Percentiles rank a stretch among this genome's conserved stretches.
Evolutionary conservation across 2,113 vertebrate species (phyloP).

Genomic region (Pogona vitticeps): DNA sequence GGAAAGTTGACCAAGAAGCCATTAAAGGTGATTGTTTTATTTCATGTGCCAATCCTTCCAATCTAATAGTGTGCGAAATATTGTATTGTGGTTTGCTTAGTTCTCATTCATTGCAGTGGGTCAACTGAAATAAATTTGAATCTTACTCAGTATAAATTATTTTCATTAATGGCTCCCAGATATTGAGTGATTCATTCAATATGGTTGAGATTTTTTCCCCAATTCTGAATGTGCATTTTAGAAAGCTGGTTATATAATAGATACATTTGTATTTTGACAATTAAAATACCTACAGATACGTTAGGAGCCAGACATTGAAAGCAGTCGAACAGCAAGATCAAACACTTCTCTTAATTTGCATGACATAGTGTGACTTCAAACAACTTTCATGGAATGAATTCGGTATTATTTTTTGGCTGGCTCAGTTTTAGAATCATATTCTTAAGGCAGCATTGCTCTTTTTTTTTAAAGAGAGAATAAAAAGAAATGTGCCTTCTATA

Average conservation of each 20-base stretch:
- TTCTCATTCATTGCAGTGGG: no score
- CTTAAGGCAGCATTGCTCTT: slow-evolving; percentile 2
- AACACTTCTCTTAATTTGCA: background rate
- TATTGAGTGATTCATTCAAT: background rate
- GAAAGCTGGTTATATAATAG: background rate
- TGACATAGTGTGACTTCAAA: background rate
- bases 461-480: slow-evolving; percentile 20
- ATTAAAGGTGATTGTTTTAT: background rate
- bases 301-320: background rate
- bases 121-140: no score
- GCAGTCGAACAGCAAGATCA: background rate
- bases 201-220: background rate
- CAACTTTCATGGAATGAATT: background rate
- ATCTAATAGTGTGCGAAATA: no score
- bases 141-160: background rate
- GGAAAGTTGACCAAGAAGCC: background rate
- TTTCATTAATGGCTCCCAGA: background rate
- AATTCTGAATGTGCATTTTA: background rate
- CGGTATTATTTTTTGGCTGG: slow-evolving; percentile 14
- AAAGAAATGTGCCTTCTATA: background rate
- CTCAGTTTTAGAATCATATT: slow-evolving; percentile 48
- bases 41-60: background rate
- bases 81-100: no score
- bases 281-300: slow-evolving; percentile 19
- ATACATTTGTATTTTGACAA: slow-evolving; percentile 14